A percentile compares a stretch with the other conserved stretches of the same genome.
These are phyloP conservation scores for Pelmatolapia mariae DNA, from an alignment of 2,113 vertebrate species.

Conservation along the genomic window DNA sequence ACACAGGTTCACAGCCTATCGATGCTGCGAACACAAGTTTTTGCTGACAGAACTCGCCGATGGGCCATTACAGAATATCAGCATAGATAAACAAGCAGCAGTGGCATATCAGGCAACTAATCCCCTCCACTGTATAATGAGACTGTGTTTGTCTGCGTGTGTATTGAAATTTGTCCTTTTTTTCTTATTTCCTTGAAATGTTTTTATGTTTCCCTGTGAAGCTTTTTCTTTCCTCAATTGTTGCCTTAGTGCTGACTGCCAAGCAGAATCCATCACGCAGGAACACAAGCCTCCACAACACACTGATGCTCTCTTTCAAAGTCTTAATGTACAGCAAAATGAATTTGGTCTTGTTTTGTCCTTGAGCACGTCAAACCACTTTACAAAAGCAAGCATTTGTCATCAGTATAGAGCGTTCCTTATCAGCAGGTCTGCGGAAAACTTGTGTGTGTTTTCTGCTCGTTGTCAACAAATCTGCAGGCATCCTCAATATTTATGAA, in stretches of 20 bases:
- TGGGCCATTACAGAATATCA: background rate
- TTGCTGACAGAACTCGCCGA: background rate
- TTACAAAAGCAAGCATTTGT: background rate
- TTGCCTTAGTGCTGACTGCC: constrained; percentile 62
- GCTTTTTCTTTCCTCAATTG: background rate
- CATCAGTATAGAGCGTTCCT: background rate
- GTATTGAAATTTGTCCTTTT: background rate
- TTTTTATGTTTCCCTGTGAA: background rate
- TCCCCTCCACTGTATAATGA: background rate
- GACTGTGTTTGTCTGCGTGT: background rate
- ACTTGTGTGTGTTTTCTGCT: background rate
- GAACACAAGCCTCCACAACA: background rate
- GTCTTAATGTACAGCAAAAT: background rate
- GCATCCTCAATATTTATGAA: constrained; percentile 20
- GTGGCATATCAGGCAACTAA: background rate
- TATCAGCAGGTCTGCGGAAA: background rate
- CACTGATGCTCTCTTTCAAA: background rate
- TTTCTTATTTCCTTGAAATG: background rate
- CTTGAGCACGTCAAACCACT: background rate
- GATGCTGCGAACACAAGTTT: background rate
- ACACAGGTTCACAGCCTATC: background rate
- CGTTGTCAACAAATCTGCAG: background rate
- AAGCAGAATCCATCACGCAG: constrained; percentile 21
- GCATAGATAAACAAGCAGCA: background rate
- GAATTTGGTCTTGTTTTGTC: background rate